Base-by-base conservation (phyloP, 2,888 invertebrate genomes). In the Synergus laeviventris region DNA sequence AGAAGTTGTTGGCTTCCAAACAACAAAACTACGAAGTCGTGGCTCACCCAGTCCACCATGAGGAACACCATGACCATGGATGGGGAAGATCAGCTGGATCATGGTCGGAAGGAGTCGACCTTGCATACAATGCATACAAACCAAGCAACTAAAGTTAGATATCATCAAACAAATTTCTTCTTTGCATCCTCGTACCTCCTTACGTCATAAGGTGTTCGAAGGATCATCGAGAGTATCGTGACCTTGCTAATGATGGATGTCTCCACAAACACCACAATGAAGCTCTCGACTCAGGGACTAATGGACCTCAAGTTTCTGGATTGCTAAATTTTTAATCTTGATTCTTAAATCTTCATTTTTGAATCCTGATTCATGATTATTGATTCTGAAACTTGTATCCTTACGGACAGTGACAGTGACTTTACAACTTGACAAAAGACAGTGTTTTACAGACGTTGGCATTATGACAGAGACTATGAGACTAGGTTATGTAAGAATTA, bases 1-100 rank as follows among this genome's bases (percentile, higher is more conserved):
- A 96, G 92, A 97, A 97, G 88, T 92, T 97, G 5, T 91, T 96
- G 66, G 94, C 94, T 74, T 93, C 94, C 70, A 95, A 96, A 89
- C 92, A 94, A 79, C 94, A 93, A 78, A 95, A 95, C 87, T 96
- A 96, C 88, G 97, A 96, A 87, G 92, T 92, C 16, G 91, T 92
- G 16, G 91, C 91, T n/a, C 91, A 91, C 64, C 91, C 91, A 2
- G 88, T 87, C 7, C 82, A 81, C 75, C 88, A 89, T 81, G 89
- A 89, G 12, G 88, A 94, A 92, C 76, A 91, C 89, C 93, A 94
- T 83, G 93, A 93, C 80, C 92, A 94, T 89, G 95, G 95, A 82
- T 93, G 96, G 84, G 92, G 95, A 81, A 92, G 94, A 78, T 93
- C 92, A 56, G 94, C 94, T 78, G 94, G 94, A 56, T 94, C 95